Base-by-base conservation (phyloP, 2,888 invertebrate genomes). In the Crematogaster levior region DNA sequence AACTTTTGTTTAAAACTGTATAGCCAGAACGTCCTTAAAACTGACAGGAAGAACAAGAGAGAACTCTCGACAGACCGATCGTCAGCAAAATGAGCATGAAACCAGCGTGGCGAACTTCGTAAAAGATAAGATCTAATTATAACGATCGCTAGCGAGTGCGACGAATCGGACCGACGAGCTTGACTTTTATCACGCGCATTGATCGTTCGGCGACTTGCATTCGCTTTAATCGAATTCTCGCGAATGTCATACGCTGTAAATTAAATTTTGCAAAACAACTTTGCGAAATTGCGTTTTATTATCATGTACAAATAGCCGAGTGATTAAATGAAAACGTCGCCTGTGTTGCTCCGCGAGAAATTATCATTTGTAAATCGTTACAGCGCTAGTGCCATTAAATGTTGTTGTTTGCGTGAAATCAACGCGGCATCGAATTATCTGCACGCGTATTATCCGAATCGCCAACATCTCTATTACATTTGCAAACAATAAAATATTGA, bases 91-190 rank as follows among this genome's bases (percentile, higher is more conserved):
- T 12, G 51, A 43, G 12, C 30, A 40, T 15, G 34, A 43, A 30
- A 34, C 24, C 24, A 43, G 12, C 3, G 56, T 60, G 34, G 46
- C 43, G 66, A 77, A 63, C 15, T 43, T 63, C 77, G 63, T 65
- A 46, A 65, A 77, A 77, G 53, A 75, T 74, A 63, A 65, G n/a
- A 56, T 77, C 43, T 68, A 68, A 79, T 79, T 79, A 21, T 27
- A 75, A 63, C 30, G 27, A 34, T 34, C 21, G 30, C 30, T 15
- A 5, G 12, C 6, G 30, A 53, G 30, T n/a, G 6, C 37, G 21
- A 63, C 18, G 24, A 1, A 40, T 40, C 24, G 18, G 15, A 12
- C 4, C 18, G 53, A 56, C 30, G 18, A 40, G 21, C 21, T 56
- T n/a, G 18, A 79, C 24, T 79, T 30, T 65, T 56, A 77, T 56